Conservation (phyloP, 2,797 vertebrate species). For the Aotus griseimembra region DNA sequence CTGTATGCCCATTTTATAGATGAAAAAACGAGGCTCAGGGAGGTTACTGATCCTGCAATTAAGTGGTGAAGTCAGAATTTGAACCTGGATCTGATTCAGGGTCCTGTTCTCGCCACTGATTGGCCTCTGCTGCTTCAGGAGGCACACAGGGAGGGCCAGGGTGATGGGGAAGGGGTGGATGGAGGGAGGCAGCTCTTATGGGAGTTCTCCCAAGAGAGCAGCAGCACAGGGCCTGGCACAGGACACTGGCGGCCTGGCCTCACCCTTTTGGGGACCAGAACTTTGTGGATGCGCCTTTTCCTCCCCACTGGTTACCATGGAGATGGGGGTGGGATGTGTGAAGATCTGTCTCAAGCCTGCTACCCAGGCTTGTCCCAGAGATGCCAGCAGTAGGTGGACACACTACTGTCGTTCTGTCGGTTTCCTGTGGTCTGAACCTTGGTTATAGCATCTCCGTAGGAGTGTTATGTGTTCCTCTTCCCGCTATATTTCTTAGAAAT, state of each 20-base stretch:
- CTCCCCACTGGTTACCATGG: slow-evolving; percentile 26
- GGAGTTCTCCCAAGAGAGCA: neutral
- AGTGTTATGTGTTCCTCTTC: neutral
- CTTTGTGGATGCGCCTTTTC: neutral
- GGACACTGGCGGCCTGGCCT: neutral
- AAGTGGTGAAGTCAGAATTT: neutral
- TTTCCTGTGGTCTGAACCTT: neutral
- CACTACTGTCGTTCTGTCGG: neutral
- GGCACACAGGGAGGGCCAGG: fast-evolving
- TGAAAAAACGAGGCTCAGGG: neutral
- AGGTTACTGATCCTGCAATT: neutral
- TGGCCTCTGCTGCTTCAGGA: neutral
- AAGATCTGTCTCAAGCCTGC: neutral
- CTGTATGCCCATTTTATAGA: neutral
- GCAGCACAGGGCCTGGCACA: too few relatives aligned
- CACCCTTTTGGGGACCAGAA: neutral
- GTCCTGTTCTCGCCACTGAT: neutral
- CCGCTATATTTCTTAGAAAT: neutral
- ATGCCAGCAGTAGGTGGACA: neutral
- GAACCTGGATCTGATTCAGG: neutral
- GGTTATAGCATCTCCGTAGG: neutral
- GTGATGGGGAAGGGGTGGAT: neutral
- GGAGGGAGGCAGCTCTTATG: neutral
- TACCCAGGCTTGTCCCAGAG: neutral
- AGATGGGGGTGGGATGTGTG: neutral